Conservation (phyloP, 2,113 vertebrate genomes). For the Eidolon helvum region DNA sequence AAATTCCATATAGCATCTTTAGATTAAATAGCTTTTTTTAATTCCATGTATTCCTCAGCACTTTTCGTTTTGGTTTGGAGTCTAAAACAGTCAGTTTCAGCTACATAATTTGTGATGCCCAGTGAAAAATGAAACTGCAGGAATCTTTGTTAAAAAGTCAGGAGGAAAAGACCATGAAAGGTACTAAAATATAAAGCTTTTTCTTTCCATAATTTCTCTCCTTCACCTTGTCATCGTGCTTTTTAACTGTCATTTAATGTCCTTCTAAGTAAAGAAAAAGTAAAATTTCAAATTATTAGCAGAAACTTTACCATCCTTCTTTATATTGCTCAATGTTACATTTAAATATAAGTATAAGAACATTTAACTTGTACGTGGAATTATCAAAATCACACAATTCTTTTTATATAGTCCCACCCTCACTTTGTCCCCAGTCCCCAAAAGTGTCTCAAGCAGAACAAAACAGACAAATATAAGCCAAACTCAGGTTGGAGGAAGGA, state of each 20-base stretch:
- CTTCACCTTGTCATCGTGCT: not conserved
- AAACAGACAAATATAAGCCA: not conserved
- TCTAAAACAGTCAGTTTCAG: slow-evolving; percentile 37
- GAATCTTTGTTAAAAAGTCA: slow-evolving; percentile 2
- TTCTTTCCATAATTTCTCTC: not conserved
- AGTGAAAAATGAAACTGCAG: slow-evolving; percentile 37
- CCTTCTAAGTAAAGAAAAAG: not conserved
- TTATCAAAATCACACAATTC: not conserved
- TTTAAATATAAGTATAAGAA: not conserved
- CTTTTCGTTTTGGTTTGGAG: slow-evolving; percentile 39
- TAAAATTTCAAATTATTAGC: not conserved
- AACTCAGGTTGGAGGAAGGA: not conserved
- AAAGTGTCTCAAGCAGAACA: not conserved
- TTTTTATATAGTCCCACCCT: not conserved
- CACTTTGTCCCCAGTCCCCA: not conserved
- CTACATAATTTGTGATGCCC: not conserved
- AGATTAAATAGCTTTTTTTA: slow-evolving; percentile 19
- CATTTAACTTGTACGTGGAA: not conserved
- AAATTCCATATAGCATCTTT: not conserved
- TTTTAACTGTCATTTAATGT: slow-evolving; percentile 13
- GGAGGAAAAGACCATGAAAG: not conserved
- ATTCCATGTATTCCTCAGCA: not conserved
- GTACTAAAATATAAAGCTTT: not conserved
- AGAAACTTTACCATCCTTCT: not conserved
- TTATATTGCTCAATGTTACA: not conserved